phyloP scores from a whole-genome alignment of 2,797 vertebrate species.

The Antennarius maculatus region DNA sequence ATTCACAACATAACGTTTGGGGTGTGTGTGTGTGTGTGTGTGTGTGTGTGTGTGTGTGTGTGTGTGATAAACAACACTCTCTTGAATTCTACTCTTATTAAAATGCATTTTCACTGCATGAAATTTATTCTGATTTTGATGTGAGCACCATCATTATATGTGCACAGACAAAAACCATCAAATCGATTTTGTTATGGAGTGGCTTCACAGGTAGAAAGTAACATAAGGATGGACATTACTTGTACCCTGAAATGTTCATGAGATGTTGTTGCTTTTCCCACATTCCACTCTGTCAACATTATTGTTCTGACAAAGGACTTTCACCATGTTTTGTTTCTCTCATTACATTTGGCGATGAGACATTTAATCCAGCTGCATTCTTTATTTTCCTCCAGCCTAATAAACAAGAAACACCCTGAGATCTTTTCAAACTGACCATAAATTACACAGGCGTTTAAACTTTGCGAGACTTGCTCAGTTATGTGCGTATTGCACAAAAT shows the following conservation, averaged over 20 bases:
- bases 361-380: not conserved
- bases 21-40: constrained; percentile 23
- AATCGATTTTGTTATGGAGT: constrained; percentile 4
- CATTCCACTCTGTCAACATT: constrained; percentile 16
- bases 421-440: not conserved
- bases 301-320: not conserved
- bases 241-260: constrained; percentile 7
- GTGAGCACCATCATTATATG: not conserved
- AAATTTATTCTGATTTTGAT: constrained; percentile 9
- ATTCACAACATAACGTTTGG: constrained; percentile 10
- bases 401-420: not conserved
- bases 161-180: constrained; percentile 6
- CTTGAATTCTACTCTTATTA: constrained; percentile 45
- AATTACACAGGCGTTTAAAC: not conserved
- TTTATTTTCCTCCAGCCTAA: not conserved
- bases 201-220: constrained; percentile 11
- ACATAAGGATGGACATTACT: constrained; percentile 10
- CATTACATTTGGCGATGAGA: not conserved
- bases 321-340: not conserved
- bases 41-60: constrained; percentile 27
- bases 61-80: constrained; percentile 23
- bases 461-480: not conserved
- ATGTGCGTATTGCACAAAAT: not conserved
- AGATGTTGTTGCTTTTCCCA: constrained; percentile 8
- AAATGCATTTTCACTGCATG: constrained; percentile 36